Evolutionary conservation across 2,797 vertebrate genomes (phyloP).

Genomic region (Malurus splendens): DNA sequence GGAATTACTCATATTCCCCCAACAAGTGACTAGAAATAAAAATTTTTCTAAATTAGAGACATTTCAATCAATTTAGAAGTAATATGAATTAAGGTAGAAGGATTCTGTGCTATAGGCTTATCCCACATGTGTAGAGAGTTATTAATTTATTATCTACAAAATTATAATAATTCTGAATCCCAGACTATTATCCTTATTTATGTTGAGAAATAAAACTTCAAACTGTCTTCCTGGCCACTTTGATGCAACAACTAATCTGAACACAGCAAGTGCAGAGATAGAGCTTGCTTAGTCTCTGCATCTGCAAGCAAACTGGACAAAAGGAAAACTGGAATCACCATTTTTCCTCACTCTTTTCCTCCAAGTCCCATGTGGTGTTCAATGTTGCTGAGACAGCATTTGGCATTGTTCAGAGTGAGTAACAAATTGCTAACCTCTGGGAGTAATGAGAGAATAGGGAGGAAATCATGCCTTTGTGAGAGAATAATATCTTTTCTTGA

Average conservation of each 20-base stretch:
- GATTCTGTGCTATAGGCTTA: neutral
- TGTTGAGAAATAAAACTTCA: neutral
- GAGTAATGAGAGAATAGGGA: neutral
- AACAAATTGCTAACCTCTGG: neutral
- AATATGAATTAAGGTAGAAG: neutral
- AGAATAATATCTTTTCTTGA: neutral
- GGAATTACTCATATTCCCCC: neutral
- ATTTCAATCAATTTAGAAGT: neutral
- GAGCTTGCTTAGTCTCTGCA: neutral
- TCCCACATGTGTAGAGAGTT: neutral
- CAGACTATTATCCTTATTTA: neutral
- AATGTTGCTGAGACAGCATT: constrained; percentile 9
- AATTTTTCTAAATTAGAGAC: neutral
- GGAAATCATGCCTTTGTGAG: neutral
- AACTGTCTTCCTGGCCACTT: neutral
- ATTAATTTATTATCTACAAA: neutral
- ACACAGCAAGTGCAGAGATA: neutral
- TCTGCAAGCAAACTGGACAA: neutral
- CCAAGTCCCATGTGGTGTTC: neutral
- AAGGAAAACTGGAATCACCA: neutral
- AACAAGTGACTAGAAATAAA: neutral
- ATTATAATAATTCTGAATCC: neutral
- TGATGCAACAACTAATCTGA: neutral
- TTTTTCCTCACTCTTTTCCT: neutral
- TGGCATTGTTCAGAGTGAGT: neutral